phyloP scores from a whole-genome alignment of 1,140 invertebrate genomes.

The Platorchestia sp. region DNA sequence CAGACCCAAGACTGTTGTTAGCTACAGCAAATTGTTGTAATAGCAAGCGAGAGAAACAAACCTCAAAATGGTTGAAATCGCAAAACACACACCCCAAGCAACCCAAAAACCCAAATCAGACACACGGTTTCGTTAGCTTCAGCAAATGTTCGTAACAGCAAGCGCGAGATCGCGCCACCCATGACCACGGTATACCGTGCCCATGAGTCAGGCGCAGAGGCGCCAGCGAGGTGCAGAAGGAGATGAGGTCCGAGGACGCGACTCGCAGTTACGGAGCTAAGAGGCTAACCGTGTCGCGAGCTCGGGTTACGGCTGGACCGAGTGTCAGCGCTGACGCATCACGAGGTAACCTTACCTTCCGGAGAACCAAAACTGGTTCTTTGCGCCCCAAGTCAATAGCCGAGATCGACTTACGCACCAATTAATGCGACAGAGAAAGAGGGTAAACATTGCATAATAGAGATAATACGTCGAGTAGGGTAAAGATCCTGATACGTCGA shows the following conservation, averaged over 20 bases:
- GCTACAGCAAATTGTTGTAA: background rate
- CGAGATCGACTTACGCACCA: background rate
- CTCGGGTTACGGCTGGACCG: background rate
- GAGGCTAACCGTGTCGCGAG: background rate
- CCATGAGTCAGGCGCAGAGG: background rate
- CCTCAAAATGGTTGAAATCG: too few species aligned
- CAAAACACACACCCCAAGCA: too few species aligned
- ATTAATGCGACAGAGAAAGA: conserved; percentile 43
- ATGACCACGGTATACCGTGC: too few species aligned
- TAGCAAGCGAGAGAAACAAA: too few species aligned
- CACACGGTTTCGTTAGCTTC: too few species aligned
- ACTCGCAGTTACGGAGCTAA: background rate
- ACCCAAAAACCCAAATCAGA: too few species aligned
- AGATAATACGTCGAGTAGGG: background rate
- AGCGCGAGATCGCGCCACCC: too few species aligned
- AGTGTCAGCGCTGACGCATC: background rate
- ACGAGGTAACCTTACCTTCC: conserved; percentile 14
- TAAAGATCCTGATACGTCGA: background rate
- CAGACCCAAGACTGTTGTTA: too few species aligned
- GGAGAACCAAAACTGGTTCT: conserved; percentile 30
- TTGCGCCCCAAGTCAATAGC: conserved; percentile 12
- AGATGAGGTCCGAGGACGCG: background rate
- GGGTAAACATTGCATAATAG: conserved; percentile 30
- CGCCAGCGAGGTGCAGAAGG: background rate
- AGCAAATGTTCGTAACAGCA: too few species aligned